A percentile compares a stretch with the other conserved stretches of the same genome.
Conservation (phyloP, 2,797 vertebrate genomes). For the Acipenser transmontanus region DNA sequence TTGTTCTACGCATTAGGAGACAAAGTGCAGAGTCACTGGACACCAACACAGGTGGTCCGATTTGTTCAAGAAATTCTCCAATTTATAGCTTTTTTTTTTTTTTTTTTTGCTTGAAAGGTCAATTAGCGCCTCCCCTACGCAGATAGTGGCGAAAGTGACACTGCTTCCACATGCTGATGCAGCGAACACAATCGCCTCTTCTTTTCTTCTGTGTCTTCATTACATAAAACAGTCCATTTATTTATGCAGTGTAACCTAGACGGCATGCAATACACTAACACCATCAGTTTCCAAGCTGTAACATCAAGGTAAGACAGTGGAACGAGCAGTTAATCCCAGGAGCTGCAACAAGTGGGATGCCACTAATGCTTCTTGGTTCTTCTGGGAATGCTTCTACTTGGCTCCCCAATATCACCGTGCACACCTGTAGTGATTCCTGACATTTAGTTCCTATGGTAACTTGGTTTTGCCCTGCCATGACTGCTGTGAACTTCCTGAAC, state of each 20-base stretch:
- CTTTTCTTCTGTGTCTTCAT: conserved; percentile 24
- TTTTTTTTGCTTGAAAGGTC: conserved; percentile 34
- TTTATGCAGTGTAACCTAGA: conserved; percentile 10
- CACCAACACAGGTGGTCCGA: conserved; percentile 33
- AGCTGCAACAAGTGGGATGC: no score
- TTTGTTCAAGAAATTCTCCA: conserved; percentile 30
- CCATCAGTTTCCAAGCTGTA: no score
- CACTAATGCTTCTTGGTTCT: no score
- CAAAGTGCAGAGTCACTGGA: conserved; percentile 22
- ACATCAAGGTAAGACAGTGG: no score
- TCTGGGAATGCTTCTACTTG: no score
- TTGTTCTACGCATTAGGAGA: no score
- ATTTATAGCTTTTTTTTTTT: conserved; percentile 33
- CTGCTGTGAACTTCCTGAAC: no score
- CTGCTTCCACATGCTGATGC: conserved; percentile 22
- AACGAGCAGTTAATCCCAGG: no score
- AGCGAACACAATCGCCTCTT: conserved; percentile 14
- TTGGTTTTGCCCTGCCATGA: no score
- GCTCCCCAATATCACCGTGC: no score
- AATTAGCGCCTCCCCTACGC: conserved; percentile 38
- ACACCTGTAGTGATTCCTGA: no score
- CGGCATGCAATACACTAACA: neutral
- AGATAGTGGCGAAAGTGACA: conserved; percentile 32
- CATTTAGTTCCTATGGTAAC: no score
- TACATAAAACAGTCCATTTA: conserved; percentile 19